Evolutionary conservation across 2,888 invertebrate species (phyloP), one percentile per base, ranked within the genome.

Genomic region (Cryptus armator): DNA sequence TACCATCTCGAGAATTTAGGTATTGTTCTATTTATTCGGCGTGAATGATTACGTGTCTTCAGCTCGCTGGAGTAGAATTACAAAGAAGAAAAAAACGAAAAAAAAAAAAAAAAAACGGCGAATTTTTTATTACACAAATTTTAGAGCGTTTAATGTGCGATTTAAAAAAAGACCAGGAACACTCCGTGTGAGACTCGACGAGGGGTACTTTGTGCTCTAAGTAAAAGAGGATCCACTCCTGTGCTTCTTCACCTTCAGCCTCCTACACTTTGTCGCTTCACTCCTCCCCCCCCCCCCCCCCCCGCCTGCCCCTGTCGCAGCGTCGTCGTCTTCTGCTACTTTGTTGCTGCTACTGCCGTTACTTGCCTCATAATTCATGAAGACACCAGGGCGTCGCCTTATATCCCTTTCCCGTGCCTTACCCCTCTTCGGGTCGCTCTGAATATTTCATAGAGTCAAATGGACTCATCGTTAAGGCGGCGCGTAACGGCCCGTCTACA

Each of bases 371-470:
- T 82, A 80, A 80, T 85, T 80, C 82, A 78, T 77, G 84, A 78
- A 56, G 68, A 68, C 48, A 72, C 44, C 46, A 19, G 32, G 68
- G 53, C 44, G 64, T 66, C 74, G 77, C 16, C 44, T 37, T 43
- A 14, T 74, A 43, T 78, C 14, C 51, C 82, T 16, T 37, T 37
- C 37, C 37, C 37, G 37, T 1, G 56, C 64, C 44, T 66, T 2
- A 29, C 29, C 32, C 71, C 68, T 43, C 70, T 43, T 24, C 37
- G 66, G 44, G 43, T 19, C 46, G 37, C 59, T 51, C 51, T 86
- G 81, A 86, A 86, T 86, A 85, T 86, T 86, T 86, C 44, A 85
- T 81, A 12, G 51, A 66, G 81, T 75, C 85, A 83, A 86, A 85
- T 83, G 86, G 81, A 83, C 75, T 51, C 66, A 46, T 79, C 59